phyloP scores from a whole-genome alignment of 92 coral and sea anemone species.

The Parazoanthus atlanticus region DNA sequence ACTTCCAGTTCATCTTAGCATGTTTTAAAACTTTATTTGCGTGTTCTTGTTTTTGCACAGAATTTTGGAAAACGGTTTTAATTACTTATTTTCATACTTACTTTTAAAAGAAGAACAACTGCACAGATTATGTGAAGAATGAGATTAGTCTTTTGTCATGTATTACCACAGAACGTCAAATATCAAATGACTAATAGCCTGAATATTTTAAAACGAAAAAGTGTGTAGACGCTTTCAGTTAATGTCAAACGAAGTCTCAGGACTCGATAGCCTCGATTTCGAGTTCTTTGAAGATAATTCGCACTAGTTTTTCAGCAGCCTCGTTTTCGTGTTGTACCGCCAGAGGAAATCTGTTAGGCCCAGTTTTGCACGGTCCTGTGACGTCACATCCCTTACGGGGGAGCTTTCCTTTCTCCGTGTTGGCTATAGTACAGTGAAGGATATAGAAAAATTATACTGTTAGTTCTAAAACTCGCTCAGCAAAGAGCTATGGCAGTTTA shows the following conservation, averaged over 20 bases:
- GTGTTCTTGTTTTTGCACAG: too few species aligned
- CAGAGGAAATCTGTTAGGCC: constrained; percentile 21
- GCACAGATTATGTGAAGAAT: too few species aligned
- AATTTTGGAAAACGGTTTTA: too few species aligned
- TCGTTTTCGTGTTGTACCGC: constrained; percentile 26
- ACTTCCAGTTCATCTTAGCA: too few species aligned
- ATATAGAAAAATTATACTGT: too few species aligned
- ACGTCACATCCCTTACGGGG: constrained; percentile 36
- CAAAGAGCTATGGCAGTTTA: neutral
- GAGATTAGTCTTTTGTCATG: too few species aligned
- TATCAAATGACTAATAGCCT: neutral
- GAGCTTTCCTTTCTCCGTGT: constrained; percentile 39
- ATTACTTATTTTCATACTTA: too few species aligned
- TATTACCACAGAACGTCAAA: neutral
- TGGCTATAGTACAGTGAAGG: neutral
- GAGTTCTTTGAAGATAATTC: constrained; percentile 35
- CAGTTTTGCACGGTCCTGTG: constrained; percentile 36
- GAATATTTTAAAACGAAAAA: too few species aligned
- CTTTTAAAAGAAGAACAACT: too few species aligned
- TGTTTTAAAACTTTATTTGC: too few species aligned
- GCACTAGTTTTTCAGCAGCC: constrained; percentile 35
- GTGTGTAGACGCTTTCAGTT: neutral
- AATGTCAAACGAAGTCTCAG: neutral
- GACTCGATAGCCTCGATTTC: constrained; percentile 31
- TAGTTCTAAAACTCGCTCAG: too few species aligned